These are phyloP conservation scores for Myrmecobius fasciatus DNA, from an alignment of 2,113 vertebrate genomes.

Conservation along the genomic window DNA sequence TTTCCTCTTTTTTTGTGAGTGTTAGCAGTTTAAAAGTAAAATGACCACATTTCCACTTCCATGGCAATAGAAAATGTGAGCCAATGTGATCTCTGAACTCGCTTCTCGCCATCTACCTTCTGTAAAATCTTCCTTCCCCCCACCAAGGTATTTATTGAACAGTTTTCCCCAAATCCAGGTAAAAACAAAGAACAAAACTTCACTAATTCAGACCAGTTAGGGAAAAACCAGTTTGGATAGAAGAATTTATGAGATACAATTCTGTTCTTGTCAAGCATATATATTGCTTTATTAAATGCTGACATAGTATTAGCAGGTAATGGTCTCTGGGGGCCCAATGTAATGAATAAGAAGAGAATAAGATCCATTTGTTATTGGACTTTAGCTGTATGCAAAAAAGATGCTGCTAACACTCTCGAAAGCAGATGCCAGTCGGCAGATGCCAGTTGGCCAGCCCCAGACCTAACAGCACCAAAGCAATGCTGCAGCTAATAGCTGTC, in stretches of 20 bases:
- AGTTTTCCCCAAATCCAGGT: background rate
- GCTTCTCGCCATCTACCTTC: background rate
- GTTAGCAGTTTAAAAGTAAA: background rate
- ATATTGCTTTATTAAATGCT: conserved; percentile 49
- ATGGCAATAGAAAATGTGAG: background rate
- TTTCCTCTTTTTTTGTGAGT: no score
- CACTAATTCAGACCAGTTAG: background rate
- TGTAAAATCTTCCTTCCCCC: background rate
- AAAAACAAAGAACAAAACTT: background rate
- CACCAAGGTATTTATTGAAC: background rate
- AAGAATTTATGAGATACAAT: background rate
- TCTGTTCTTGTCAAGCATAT: background rate
- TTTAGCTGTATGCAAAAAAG: conserved; percentile 8
- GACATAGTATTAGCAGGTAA: conserved; percentile 16
- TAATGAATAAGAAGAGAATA: conserved; percentile 12
- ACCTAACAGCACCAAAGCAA: background rate
- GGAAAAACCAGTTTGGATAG: background rate
- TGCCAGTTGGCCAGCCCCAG: background rate
- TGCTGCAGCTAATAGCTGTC: background rate
- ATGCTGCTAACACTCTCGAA: background rate
- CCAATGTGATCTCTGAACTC: background rate
- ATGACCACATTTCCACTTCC: background rate
- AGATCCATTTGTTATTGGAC: conserved; percentile 25
- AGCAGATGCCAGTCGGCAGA: background rate
- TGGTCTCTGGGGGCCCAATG: background rate